A percentile compares a stretch with the other conserved stretches of the same genome.
phyloP scores from a whole-genome alignment of 2,113 vertebrate genomes.

The Alces alces region DNA sequence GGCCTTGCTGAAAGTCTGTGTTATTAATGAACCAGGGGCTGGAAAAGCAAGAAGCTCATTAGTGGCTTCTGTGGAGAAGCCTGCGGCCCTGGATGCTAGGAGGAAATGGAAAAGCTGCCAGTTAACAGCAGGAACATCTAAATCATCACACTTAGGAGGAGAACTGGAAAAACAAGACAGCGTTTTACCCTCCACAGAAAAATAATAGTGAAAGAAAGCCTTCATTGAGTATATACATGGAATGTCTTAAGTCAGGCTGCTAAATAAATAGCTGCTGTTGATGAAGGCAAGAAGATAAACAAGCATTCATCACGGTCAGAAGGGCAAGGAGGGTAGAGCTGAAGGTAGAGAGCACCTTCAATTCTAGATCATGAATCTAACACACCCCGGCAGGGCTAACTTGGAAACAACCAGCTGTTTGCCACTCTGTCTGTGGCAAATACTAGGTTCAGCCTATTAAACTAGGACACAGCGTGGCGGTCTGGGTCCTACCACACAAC shows the following conservation, averaged over 20 bases:
- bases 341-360: background rate
- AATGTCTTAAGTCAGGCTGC: constrained; percentile 53
- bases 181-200: constrained; percentile 54
- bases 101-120: constrained; percentile 61
- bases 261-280: constrained; percentile 53
- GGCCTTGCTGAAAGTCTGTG: constrained; percentile 17
- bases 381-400: background rate
- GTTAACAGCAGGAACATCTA: constrained; percentile 68
- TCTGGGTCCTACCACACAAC: background rate
- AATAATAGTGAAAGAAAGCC: constrained; percentile 70
- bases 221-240: constrained; percentile 43
- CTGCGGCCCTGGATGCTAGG: background rate
- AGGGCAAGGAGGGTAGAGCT: background rate
- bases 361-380: constrained; percentile 25
- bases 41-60: constrained; percentile 49
- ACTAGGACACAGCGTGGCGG: background rate
- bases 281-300: constrained; percentile 61
- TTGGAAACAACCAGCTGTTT: background rate
- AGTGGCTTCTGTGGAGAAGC: constrained; percentile 59
- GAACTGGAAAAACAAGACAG: constrained; percentile 69
- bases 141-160: constrained; percentile 66
- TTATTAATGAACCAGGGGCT: constrained; percentile 48
- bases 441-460: background rate
- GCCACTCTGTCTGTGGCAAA: background rate
- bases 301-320: constrained; percentile 32